Percentiles rank a stretch among this genome's conserved stretches.
Conservation (phyloP, 2,888 invertebrate species). For the Ramazzottius varieornatus region DNA sequence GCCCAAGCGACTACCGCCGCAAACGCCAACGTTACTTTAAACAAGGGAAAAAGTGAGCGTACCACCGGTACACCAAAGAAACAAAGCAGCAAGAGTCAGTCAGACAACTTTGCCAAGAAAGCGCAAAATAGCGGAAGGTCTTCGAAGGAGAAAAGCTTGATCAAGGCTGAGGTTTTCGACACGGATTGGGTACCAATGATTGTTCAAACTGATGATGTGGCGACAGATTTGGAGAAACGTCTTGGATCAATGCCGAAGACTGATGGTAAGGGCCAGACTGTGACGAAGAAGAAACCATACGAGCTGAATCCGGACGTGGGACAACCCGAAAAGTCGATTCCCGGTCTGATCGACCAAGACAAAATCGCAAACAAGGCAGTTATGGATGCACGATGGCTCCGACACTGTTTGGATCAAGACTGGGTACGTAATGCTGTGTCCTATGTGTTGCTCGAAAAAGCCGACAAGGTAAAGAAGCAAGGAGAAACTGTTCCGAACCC, state of each 20-base stretch:
- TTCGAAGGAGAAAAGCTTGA: no score
- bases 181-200: background rate
- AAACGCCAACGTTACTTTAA: no score
- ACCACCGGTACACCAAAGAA: no score
- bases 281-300: background rate
- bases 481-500: no score
- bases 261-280: no score
- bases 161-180: no score
- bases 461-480: background rate
- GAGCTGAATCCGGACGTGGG: background rate
- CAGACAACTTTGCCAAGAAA: no score
- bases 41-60: no score
- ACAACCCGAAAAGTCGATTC: background rate
- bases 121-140: no score
- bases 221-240: background rate
- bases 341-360: background rate
- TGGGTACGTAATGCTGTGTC: background rate
- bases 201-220: background rate
- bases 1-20: no score
- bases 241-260: background rate
- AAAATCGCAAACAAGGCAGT: background rate
- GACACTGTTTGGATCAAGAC: background rate
- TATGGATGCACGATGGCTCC: background rate
- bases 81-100: no score
- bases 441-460: background rate